phyloP scores from a whole-genome alignment of 64 coral and sea anemone species.

The Pachyseris speciosa region DNA sequence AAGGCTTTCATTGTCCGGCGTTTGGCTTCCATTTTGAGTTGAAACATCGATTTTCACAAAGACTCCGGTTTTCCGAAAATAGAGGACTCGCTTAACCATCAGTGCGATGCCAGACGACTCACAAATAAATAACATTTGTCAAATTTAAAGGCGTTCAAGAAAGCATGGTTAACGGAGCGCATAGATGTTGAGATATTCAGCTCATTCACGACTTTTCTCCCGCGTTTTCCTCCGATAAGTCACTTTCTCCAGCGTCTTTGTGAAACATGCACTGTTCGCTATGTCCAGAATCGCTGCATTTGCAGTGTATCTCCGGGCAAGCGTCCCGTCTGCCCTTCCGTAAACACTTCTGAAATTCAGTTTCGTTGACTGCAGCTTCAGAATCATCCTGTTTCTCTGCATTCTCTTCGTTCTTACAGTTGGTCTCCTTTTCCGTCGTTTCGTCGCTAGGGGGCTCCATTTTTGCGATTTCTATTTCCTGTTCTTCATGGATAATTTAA shows the following conservation, averaged over 20 bases:
- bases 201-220: background rate
- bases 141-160: background rate
- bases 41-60: background rate
- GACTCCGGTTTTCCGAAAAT: background rate
- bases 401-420: background rate
- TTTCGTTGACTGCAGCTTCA: background rate
- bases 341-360: conserved; percentile 35
- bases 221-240: background rate
- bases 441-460: conserved; percentile 24
- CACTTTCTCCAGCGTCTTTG: background rate
- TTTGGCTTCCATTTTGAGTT: background rate
- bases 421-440: background rate
- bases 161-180: background rate
- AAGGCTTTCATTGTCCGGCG: background rate
- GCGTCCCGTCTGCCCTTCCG: conserved; percentile 36
- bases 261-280: conserved; percentile 21
- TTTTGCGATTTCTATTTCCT: conserved; percentile 4
- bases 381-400: background rate
- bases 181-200: background rate
- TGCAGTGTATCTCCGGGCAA: conserved; percentile 40
- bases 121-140: conserved; percentile 4
- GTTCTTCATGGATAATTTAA: conserved; percentile 23
- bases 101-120: background rate
- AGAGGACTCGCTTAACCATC: background rate
- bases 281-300: conserved; percentile 2